A percentile compares a stretch with the other conserved stretches of the same genome.
phyloP scores from a whole-genome alignment of 2,113 vertebrate genomes.

The Oreocharis arfaki region DNA sequence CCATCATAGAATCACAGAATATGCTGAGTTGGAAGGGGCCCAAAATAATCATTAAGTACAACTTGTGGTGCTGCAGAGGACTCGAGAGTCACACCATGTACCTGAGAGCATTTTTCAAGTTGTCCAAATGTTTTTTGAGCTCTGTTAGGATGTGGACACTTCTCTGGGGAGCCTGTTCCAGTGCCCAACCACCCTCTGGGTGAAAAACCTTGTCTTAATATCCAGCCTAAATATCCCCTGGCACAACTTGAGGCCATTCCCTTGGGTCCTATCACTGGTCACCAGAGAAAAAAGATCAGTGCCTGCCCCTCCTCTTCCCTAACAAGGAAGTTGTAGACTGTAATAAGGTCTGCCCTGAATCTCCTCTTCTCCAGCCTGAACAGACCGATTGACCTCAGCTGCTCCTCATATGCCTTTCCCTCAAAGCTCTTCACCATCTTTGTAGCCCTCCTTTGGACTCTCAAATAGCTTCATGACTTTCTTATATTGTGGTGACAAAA shows the following conservation, averaged over 20 bases:
- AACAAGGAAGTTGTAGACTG: rapidly evolving
- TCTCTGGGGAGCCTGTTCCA: not conserved
- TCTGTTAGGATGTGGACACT: not conserved
- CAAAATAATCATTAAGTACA: not conserved
- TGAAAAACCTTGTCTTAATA: not conserved
- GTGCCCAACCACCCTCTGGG: not conserved
- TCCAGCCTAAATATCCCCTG: not conserved
- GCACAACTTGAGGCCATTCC: not conserved
- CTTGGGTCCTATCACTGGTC: not conserved
- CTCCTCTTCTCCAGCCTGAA: not conserved
- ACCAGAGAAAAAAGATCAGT: not conserved
- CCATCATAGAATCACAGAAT: not conserved
- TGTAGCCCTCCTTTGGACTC: not conserved
- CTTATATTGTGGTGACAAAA: not conserved
- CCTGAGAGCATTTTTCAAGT: not conserved
- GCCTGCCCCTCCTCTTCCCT: not conserved
- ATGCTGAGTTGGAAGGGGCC: not conserved
- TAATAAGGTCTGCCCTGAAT: rapidly evolving
- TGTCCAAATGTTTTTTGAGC: not conserved
- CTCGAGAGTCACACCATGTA: not conserved
- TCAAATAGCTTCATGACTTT: not conserved
- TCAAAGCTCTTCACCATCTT: not conserved
- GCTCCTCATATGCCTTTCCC: rapidly evolving
- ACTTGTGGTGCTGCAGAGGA: not conserved
- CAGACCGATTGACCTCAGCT: not conserved